Evolutionary conservation across 2,888 invertebrate genomes (phyloP).

Genomic region (Cremastinae sp.): DNA sequence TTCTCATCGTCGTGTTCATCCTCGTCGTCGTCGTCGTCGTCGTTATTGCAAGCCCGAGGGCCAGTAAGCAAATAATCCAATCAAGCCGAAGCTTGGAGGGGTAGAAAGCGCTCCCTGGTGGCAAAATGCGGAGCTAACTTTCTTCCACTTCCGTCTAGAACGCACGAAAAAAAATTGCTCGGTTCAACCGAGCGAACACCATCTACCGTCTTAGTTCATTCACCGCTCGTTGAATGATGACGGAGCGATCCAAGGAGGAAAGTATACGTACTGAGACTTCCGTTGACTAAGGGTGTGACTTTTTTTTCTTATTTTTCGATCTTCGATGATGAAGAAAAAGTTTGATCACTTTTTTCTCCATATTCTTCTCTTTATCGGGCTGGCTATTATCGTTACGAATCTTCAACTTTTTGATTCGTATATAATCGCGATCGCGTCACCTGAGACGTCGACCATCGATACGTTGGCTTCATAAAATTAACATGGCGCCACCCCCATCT

Average conservation of each 20-base stretch:
- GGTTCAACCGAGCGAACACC: constrained; percentile 26
- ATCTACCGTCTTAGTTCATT: not conserved
- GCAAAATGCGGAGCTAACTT: constrained; percentile 34
- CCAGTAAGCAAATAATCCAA: constrained; percentile 74
- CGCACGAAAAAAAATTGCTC: constrained; percentile 38
- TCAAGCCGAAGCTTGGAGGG: constrained; percentile 60
- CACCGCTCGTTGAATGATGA: constrained; percentile 9
- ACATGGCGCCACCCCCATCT: too few species aligned
- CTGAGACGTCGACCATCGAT: too few species aligned
- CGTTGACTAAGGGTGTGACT: not conserved
- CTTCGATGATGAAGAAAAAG: constrained; percentile 13
- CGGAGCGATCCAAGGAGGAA: constrained; percentile 12
- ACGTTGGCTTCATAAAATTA: too few species aligned
- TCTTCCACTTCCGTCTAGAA: not conserved
- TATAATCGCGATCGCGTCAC: too few species aligned
- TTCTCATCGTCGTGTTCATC: constrained; percentile 37
- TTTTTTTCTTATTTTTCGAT: constrained; percentile 6
- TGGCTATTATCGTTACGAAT: too few species aligned
- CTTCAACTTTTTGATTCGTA: too few species aligned
- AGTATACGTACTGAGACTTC: not conserved
- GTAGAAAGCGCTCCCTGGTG: constrained; percentile 20
- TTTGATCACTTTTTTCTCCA: too few species aligned
- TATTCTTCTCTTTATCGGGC: too few species aligned
- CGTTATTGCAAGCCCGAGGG: constrained; percentile 59
- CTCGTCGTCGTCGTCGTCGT: constrained; percentile 43